Percentiles rank a stretch among this genome's conserved stretches.
phyloP scores from a whole-genome alignment of 1,140 invertebrate genomes.

The Halictus rubicundus region DNA sequence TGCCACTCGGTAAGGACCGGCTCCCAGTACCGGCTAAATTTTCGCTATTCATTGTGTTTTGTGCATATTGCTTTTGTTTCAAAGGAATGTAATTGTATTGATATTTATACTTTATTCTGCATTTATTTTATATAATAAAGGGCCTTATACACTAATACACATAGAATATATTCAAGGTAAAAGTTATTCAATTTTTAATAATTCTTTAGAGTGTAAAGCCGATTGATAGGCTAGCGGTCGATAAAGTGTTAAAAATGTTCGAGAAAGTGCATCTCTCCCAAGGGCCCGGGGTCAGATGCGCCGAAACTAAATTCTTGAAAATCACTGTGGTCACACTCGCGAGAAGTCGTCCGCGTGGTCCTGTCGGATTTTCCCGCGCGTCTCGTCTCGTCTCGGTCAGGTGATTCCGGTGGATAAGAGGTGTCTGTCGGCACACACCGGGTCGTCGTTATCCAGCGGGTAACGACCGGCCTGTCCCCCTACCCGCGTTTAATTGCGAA shows the following conservation, averaged over 20 bases:
- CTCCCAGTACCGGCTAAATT: neutral
- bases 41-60: slow-evolving; percentile 3
- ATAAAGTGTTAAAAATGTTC: no score
- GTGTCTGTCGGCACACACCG: slow-evolving; percentile 53
- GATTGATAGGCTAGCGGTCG: no score
- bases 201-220: no score
- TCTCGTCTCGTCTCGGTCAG: slow-evolving; percentile 25
- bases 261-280: no score
- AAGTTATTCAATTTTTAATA: neutral
- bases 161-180: neutral
- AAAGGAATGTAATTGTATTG: slow-evolving; percentile 14
- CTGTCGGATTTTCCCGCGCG: slow-evolving; percentile 26
- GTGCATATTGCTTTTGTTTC: slow-evolving; percentile 13
- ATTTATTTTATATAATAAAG: slow-evolving; percentile 7
- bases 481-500: slow-evolving; percentile 38
- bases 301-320: no score
- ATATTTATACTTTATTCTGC: slow-evolving; percentile 14
- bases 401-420: slow-evolving; percentile 58
- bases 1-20: no score
- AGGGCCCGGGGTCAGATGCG: no score
- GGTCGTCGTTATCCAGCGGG: slow-evolving; percentile 53
- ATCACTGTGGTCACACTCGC: no score
- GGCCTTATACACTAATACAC: neutral
- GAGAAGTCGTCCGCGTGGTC: no score
- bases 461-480: slow-evolving; percentile 59